Conservation (phyloP, 2,888 invertebrate species). For the Hesperia comma region DNA sequence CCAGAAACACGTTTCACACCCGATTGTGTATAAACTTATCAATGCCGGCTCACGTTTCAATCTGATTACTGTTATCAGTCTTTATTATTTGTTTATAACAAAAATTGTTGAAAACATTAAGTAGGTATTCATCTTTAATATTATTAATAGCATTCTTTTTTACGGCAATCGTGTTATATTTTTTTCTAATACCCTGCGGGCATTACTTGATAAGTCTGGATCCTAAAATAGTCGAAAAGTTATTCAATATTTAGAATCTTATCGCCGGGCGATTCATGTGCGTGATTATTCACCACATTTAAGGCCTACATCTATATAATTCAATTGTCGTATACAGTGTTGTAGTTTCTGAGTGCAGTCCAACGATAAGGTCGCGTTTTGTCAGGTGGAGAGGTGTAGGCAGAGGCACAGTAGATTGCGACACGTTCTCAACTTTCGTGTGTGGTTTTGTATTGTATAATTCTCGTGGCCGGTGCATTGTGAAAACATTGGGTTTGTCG, state of each 20-base stretch:
- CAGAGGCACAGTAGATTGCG: slow-evolving; percentile 57
- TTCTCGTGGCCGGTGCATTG: slow-evolving; percentile 47
- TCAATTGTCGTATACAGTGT: slow-evolving; percentile 45
- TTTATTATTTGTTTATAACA: slow-evolving; percentile 26
- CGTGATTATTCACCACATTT: background rate
- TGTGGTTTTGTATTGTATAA: slow-evolving; percentile 43
- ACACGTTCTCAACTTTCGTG: slow-evolving; percentile 43
- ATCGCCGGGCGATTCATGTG: background rate
- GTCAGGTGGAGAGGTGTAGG: slow-evolving; percentile 65
- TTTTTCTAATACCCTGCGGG: background rate
- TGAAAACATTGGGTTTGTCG: slow-evolving; percentile 44
- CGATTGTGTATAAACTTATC: slow-evolving; percentile 8
- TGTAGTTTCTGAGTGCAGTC: slow-evolving; percentile 71
- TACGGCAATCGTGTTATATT: no score
- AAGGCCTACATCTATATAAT: slow-evolving; percentile 53
- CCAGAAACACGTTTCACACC: background rate
- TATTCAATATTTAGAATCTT: background rate
- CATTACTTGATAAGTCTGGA: background rate
- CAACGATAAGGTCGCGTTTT: slow-evolving; percentile 74
- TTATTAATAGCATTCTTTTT: no score
- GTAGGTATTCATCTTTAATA: no score
- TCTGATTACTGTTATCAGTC: slow-evolving; percentile 25
- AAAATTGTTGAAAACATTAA: background rate
- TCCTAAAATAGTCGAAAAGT: background rate
- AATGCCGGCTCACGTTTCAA: slow-evolving; percentile 12